Evolutionary conservation across 2,113 vertebrate species (phyloP).

Genomic region (Rhagologus leucostigma): DNA sequence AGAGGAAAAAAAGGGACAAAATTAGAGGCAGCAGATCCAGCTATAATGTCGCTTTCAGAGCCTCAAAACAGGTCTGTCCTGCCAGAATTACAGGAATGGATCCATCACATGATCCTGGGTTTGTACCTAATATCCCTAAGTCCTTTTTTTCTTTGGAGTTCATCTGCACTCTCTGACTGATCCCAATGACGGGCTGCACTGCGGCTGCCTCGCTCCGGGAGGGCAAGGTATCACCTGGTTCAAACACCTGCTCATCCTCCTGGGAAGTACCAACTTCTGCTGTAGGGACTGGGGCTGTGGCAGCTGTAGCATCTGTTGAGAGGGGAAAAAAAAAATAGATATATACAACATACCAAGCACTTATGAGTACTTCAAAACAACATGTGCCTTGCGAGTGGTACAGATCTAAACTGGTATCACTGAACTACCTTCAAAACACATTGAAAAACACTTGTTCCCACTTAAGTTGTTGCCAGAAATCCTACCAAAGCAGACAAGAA

Average conservation of each 20-base stretch:
- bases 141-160: constrained; percentile 89
- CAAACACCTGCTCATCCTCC: constrained; percentile 46
- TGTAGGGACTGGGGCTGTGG: background rate
- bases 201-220: constrained; percentile 72
- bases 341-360: background rate
- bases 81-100: background rate
- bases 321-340: background rate
- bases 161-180: constrained; percentile 84
- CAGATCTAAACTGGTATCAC: background rate
- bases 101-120: background rate
- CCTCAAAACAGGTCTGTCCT: background rate
- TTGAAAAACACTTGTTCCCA: background rate
- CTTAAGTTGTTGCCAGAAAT: background rate
- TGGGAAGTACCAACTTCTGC: background rate
- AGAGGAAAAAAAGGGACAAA: background rate
- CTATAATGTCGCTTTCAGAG: background rate
- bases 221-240: constrained; percentile 57
- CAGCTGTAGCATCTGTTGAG: constrained; percentile 13
- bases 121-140: constrained; percentile 83
- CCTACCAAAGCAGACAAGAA: background rate
- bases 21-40: background rate
- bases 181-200: constrained; percentile 83
- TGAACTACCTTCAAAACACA: background rate
- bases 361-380: background rate
- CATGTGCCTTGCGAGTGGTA: background rate